These are phyloP conservation scores for Verasper variegatus DNA, from an alignment of 2,113 vertebrate genomes.

Conservation along the genomic window DNA sequence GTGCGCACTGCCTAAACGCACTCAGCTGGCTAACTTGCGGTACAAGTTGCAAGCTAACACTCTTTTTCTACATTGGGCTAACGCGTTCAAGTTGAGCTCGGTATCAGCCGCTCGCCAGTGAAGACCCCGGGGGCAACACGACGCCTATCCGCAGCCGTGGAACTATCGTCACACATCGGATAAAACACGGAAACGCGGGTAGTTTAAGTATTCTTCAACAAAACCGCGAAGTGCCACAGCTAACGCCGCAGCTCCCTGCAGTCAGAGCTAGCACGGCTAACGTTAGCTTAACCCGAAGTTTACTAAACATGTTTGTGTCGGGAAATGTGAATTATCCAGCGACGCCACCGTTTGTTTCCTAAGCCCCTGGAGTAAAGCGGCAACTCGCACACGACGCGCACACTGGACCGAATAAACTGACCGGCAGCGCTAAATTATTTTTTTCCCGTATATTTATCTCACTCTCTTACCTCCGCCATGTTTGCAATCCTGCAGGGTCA, in stretches of 20 bases:
- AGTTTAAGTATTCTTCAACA: conserved; percentile 45
- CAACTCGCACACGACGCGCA: background rate
- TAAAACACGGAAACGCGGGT: background rate
- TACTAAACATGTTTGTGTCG: conserved; percentile 63
- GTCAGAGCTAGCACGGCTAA: conserved; percentile 66
- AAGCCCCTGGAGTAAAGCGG: background rate
- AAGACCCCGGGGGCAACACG: background rate
- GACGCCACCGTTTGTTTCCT: background rate
- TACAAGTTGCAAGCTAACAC: conserved; percentile 52
- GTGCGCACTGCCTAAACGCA: background rate
- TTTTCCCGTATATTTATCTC: conserved; percentile 75
- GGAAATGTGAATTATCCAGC: conserved; percentile 14
- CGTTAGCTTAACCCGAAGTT: conserved; percentile 76
- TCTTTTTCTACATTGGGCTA: conserved; percentile 40
- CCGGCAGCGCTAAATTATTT: conserved; percentile 15
- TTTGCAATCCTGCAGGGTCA: conserved; percentile 81
- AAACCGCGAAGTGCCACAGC: conserved; percentile 54
- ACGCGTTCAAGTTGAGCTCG: conserved; percentile 38
- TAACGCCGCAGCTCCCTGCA: conserved; percentile 27
- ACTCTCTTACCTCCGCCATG: conserved; percentile 86
- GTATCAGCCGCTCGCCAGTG: background rate
- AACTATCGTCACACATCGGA: background rate
- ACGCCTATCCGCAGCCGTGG: accelerated
- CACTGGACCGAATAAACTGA: background rate
- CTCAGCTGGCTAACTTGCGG: conserved; percentile 43